Base-by-base conservation (phyloP, 2,888 invertebrate genomes). In the Agriopis aurantiaria region DNA sequence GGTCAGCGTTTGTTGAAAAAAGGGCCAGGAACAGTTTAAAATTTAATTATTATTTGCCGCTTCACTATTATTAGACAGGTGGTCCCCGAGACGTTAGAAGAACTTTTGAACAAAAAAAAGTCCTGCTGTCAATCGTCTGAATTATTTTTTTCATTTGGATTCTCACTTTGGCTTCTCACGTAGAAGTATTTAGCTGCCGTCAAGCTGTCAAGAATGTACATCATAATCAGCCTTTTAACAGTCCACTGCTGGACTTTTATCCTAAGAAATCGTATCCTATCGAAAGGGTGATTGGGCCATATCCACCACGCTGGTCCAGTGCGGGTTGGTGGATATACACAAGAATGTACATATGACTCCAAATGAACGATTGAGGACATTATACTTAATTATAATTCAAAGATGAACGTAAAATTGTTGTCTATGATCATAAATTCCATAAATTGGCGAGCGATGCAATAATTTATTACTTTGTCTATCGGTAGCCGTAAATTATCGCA, bases 61-160 rank as follows among this genome's bases (percentile, higher is more conserved):
- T 73, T 78, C 76, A 74, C 85, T 82, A 88, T 87, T 87, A 88
- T 84, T 78, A 74, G 84, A 88, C 88, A 88, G 88, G 87, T 89
- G 89, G 83, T 73, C 71, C 59, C 73, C 69, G 64, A 69, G 45
- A n/a, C 65, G 33, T 3, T 63, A 68, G 65, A 52, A 49, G 56
- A 46, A 55, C 10, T n/a, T 51, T 33, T 69, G 68, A 70, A 41
- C 65, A 68, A 60, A 67, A 66, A 43, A 45, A 8, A 23, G 3
- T n/a, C n/a, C 0, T 23, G 12, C 33, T 6, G 17, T 23, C 43
- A 12, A 51, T 51, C 43, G 51, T 58, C 45, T 14, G 4, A 17
- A 10, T 45, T 14, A 17, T 3, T 43, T 55, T 3, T 8, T n/a
- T 51, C 1, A 7, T 52, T 23, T 52, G 52, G 23, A 23, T 23